Percentiles rank a stretch among this genome's conserved stretches.
Evolutionary conservation across 2,113 vertebrate species (phyloP).

Genomic region (Siniperca knerii): DNA sequence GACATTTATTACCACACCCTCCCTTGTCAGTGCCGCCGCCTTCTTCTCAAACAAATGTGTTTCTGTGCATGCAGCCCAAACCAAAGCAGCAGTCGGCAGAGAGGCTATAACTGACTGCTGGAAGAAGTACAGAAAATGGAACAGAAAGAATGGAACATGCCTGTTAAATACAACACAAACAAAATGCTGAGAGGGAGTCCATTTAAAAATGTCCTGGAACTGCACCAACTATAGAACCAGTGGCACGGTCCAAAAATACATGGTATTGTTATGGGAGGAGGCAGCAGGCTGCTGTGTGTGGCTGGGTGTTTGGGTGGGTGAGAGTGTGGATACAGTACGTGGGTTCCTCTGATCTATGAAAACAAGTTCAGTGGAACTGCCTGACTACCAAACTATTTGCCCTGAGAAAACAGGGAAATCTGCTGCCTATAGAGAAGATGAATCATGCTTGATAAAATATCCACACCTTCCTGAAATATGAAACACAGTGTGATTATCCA

Average conservation of each 20-base stretch:
- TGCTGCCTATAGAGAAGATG: not conserved
- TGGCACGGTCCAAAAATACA: slow-evolving; percentile 61
- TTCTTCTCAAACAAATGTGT: slow-evolving; percentile 54
- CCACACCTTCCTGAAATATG: slow-evolving; percentile 27
- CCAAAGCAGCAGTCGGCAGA: slow-evolving; percentile 52
- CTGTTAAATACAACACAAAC: slow-evolving; percentile 60
- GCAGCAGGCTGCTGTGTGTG: slow-evolving; percentile 25
- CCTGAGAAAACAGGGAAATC: slow-evolving; percentile 32
- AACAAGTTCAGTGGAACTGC: slow-evolving; percentile 30
- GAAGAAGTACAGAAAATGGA: slow-evolving; percentile 33
- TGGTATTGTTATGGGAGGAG: slow-evolving; percentile 51
- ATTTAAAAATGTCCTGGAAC: slow-evolving; percentile 55
- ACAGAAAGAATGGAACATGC: slow-evolving; percentile 33
- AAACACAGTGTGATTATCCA: slow-evolving; percentile 9
- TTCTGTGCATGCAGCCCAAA: slow-evolving; percentile 57
- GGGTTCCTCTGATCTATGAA: slow-evolving; percentile 19
- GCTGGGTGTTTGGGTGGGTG: slow-evolving; percentile 31
- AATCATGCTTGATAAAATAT: slow-evolving; percentile 26
- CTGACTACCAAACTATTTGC: slow-evolving; percentile 25
- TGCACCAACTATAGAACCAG: slow-evolving; percentile 40
- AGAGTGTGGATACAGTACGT: not conserved
- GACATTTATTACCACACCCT: slow-evolving; percentile 76
- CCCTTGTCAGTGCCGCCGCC: slow-evolving; percentile 67
- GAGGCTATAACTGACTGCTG: slow-evolving; percentile 32
- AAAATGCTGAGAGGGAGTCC: slow-evolving; percentile 46